Conservation (phyloP, 1,140 invertebrate species). For the Bathynomus jamesi region DNA sequence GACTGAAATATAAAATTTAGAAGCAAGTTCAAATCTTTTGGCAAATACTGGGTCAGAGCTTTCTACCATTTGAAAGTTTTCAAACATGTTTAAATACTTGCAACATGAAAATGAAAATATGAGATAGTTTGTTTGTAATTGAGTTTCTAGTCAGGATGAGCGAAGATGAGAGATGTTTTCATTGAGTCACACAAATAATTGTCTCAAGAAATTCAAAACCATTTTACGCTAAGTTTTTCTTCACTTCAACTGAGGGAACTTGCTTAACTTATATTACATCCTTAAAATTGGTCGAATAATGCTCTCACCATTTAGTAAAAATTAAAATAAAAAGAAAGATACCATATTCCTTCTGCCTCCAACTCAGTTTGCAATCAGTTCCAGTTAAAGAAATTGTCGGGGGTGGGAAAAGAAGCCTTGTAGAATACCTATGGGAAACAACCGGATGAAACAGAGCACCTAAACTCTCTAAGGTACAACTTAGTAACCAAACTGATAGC, state of each 20-base stretch:
- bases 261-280: neutral
- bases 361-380: too few species aligned
- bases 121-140: conserved; percentile 10
- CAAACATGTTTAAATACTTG: conserved; percentile 11
- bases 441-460: too few species aligned
- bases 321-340: neutral
- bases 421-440: too few species aligned
- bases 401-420: too few species aligned
- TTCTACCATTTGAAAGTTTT: conserved; percentile 15
- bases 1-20: conserved; percentile 9
- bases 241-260: too few species aligned
- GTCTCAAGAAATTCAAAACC: conserved; percentile 9
- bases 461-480: too few species aligned
- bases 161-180: conserved; percentile 13
- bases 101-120: conserved; percentile 13
- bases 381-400: too few species aligned
- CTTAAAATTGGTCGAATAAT: neutral
- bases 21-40: conserved; percentile 19
- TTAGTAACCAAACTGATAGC: too few species aligned
- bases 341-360: too few species aligned
- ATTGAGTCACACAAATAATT: conserved; percentile 10
- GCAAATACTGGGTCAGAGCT: conserved; percentile 11
- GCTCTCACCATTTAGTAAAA: neutral
- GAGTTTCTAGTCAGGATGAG: conserved; percentile 17
- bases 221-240: too few species aligned